Percentiles rank a stretch among this genome's conserved stretches.
Evolutionary conservation across 37 sponge, comb jelly and placozoan genomes (phyloP).

Genomic region (Ephydatia muelleri): DNA sequence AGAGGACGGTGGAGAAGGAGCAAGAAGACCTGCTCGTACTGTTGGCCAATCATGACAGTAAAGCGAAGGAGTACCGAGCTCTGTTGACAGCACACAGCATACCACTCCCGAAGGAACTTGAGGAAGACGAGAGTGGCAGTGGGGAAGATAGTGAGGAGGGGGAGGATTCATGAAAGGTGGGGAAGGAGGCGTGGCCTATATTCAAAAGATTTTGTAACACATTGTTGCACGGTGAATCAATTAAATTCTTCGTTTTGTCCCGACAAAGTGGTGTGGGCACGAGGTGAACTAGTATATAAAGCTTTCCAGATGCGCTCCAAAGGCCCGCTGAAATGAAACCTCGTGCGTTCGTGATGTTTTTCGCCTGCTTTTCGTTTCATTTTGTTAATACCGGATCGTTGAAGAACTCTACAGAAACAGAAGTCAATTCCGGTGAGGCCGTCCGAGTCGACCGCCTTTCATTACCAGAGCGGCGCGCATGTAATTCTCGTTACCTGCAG

Average conservation of each 20-base stretch:
- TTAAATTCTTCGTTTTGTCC: not conserved
- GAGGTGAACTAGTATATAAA: not conserved
- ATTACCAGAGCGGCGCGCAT: too few relatives aligned
- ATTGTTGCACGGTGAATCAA: not conserved
- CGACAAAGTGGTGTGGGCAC: not conserved
- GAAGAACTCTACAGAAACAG: not conserved
- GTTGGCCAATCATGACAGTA: constrained; percentile 75
- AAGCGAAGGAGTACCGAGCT: constrained; percentile 52
- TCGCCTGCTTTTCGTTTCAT: not conserved
- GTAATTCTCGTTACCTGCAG: not conserved
- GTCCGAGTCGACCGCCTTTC: too few relatives aligned
- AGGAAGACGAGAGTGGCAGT: constrained; percentile 54
- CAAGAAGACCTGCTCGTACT: constrained; percentile 90
- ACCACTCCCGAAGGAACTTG: constrained; percentile 43
- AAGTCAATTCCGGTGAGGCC: not conserved
- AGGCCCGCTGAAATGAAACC: not conserved
- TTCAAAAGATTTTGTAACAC: not conserved
- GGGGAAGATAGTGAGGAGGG: constrained; percentile 56
- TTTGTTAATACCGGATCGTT: not conserved
- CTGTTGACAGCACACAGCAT: constrained; percentile 51
- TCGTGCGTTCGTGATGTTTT: not conserved
- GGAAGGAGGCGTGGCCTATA: not conserved
- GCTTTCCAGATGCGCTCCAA: not conserved
- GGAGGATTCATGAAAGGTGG: constrained; percentile 18
- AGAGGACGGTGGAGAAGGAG: constrained; percentile 66